A percentile compares a stretch with the other conserved stretches of the same genome.
Conservation (phyloP, 2,888 invertebrate species). For the Aphrophora alni region DNA sequence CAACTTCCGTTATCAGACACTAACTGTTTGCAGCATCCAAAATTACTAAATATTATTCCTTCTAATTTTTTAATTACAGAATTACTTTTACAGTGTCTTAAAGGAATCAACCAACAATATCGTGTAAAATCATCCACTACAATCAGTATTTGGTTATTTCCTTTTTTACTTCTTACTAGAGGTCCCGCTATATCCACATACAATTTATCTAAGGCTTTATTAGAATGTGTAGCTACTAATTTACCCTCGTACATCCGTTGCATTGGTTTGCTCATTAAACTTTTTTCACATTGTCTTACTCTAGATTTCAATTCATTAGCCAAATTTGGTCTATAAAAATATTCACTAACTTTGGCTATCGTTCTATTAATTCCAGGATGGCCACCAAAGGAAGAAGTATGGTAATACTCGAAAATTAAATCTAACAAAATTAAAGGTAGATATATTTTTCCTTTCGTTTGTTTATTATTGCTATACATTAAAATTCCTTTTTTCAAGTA, state of each 20-base stretch:
- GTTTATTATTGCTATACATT: background rate
- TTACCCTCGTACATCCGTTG: background rate
- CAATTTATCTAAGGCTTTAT: background rate
- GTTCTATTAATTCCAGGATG: background rate
- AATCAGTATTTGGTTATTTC: background rate
- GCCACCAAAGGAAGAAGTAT: background rate
- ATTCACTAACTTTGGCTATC: background rate
- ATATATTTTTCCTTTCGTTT: too few relatives aligned
- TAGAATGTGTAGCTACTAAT: background rate
- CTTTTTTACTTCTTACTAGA: background rate
- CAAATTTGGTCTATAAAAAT: background rate
- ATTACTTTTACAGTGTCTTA: background rate
- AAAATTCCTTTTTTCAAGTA: background rate
- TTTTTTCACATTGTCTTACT: background rate
- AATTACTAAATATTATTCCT: conserved; percentile 4
- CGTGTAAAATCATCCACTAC: background rate
- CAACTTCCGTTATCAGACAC: background rate
- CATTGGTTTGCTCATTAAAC: background rate
- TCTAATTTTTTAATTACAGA: background rate
- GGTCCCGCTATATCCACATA: background rate
- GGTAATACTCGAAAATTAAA: background rate
- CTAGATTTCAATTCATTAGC: too few relatives aligned
- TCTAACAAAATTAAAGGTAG: too few relatives aligned
- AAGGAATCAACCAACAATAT: background rate
- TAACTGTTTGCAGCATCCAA: background rate